phyloP scores from a whole-genome alignment of 2,797 vertebrate genomes.

The Cephalopachus bancanus region DNA sequence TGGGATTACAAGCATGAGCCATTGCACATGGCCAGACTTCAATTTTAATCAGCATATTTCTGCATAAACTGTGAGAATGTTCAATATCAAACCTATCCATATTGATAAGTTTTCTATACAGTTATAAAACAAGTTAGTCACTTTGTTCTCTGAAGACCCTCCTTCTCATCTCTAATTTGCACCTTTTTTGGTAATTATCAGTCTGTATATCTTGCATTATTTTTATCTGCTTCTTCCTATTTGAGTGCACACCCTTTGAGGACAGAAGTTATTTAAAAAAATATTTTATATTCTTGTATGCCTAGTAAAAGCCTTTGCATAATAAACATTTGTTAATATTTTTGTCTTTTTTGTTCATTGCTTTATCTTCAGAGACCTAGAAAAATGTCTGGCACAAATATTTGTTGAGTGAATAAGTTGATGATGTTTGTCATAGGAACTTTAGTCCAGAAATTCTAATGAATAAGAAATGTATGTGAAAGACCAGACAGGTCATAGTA shows the following conservation, averaged over 20 bases:
- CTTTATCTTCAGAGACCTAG: background rate
- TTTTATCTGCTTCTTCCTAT: background rate
- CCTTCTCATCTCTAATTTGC: background rate
- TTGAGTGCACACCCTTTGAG: background rate
- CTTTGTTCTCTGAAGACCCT: background rate
- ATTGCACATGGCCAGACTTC: background rate
- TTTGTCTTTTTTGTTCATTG: background rate
- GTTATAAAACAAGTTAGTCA: background rate
- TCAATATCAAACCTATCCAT: background rate
- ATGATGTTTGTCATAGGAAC: background rate
- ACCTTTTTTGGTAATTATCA: background rate
- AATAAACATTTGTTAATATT: background rate
- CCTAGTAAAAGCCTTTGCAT: background rate
- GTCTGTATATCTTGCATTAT: background rate
- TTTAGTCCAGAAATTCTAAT: conserved; percentile 20
- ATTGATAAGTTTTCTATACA: background rate
- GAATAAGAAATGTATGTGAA: background rate
- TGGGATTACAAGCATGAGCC: too few species aligned
- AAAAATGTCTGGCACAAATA: background rate
- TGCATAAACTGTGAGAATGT: background rate
- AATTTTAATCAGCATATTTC: conserved; percentile 41
- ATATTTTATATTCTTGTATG: background rate
- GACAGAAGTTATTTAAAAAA: background rate
- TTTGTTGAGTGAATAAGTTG: background rate
- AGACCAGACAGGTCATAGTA: background rate